A percentile compares a stretch with the other conserved stretches of the same genome.
phyloP scores from a whole-genome alignment of 2,113 vertebrate genomes.

The Regulus satrapa region DNA sequence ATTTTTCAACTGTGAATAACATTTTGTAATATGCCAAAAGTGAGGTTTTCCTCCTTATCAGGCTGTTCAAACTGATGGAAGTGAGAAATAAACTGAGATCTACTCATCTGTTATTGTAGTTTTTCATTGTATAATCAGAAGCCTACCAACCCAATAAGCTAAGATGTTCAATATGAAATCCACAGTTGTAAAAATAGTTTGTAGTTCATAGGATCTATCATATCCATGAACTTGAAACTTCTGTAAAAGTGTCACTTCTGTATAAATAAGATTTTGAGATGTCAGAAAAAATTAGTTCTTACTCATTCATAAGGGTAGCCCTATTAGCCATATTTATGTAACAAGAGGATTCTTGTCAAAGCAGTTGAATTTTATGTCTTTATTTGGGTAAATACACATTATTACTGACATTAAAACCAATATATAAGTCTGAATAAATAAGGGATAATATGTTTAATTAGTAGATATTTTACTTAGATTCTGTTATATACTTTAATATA shows the following conservation, averaged over 20 bases:
- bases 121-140: neutral
- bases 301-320: neutral
- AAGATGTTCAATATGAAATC: neutral
- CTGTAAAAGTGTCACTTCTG: neutral
- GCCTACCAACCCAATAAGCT: neutral
- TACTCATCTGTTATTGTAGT: neutral
- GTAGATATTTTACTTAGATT: neutral
- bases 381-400: neutral
- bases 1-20: neutral
- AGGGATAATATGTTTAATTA: neutral
- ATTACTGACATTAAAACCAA: neutral
- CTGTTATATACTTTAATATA: neutral
- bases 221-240: neutral
- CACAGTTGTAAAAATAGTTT: neutral
- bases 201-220: neutral
- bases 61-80: neutral
- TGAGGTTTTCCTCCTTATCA: neutral
- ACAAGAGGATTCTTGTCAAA: neutral
- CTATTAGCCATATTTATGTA: neutral
- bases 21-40: neutral
- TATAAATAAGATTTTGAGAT: neutral
- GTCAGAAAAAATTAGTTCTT: neutral
- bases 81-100: neutral
- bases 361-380: neutral
- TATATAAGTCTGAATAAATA: neutral